Evolutionary conservation across 2,113 vertebrate species (phyloP), one percentile per base, ranked within the genome.

Genomic region (Symphodus melops): DNA sequence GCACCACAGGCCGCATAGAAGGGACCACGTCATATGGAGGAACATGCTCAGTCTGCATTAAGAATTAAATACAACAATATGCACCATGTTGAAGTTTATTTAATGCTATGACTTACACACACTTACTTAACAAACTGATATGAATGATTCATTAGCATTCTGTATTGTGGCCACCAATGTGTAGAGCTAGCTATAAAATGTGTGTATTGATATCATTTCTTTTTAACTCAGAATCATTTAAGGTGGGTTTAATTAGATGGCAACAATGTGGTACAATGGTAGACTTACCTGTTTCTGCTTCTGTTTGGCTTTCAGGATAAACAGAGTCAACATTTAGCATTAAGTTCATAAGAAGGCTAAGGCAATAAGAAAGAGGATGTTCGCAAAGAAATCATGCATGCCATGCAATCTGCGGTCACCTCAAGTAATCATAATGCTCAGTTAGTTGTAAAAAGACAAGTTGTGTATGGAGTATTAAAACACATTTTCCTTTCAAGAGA

Each of bases 211-310:
- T 25, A 25, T 25, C 25, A 25, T 25, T 25, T 25, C 25, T 16
- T 44, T 20, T 36, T 33, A 44, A 41, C 14, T 17, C 19, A n/a
- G 48, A 16, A 67, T 44, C 28, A n/a, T 23, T 60, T 1, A 42
- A 4, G 9, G 16, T 68, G 64, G 33, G 60, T 5, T 57, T 66
- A 9, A 36, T 49, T 42, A 25, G 52, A 58, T 7, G 49, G 37
- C 28, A 17, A 56, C 55, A 51, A 54, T 63, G 42, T 28, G 33
- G 56, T 9, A 41, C 39, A 41, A 3, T 41, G 39, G 25, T 9
- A 60, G 72, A 91, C 94, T 37, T 89, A 95, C 94, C 94, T 95
- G 94, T 58, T 95, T 95, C 86, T 93, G 94, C 93, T 95, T 95
- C 94, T 94, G 94, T 92, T 95, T 95, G 77, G 94, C 94, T 95